Evolutionary conservation across 2,888 invertebrate species (phyloP).

Genomic region (Palloptera scutellata): DNA sequence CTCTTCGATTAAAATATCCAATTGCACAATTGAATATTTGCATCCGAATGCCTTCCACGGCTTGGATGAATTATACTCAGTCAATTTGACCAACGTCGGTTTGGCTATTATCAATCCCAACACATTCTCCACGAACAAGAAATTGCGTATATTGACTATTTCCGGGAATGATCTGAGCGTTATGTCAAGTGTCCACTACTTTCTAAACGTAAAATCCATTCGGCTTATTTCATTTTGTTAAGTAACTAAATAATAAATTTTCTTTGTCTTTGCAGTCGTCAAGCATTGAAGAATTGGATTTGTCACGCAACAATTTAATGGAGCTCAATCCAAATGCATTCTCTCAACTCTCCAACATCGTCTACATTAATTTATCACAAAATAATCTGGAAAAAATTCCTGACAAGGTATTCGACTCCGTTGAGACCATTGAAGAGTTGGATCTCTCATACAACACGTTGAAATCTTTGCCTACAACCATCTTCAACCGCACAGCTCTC

Average conservation of each 20-base stretch:
- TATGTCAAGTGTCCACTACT: conserved; percentile 58
- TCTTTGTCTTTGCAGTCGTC: conserved; percentile 59
- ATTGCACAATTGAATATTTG: conserved; percentile 73
- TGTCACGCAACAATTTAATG: conserved; percentile 75
- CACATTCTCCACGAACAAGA: conserved; percentile 74
- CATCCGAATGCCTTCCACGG: conserved; percentile 76
- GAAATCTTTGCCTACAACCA: conserved; percentile 69
- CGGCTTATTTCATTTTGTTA: neutral
- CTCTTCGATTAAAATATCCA: conserved; percentile 73
- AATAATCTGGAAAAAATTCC: conserved; percentile 70
- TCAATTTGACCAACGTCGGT: conserved; percentile 75
- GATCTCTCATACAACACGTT: conserved; percentile 77
- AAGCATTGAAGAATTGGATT: conserved; percentile 75
- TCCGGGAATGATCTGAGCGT: conserved; percentile 71
- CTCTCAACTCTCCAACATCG: conserved; percentile 71
- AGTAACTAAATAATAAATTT: neutral
- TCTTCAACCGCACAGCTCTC: conserved; percentile 75
- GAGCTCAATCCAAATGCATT: conserved; percentile 73
- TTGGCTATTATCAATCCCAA: conserved; percentile 74
- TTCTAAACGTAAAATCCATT: conserved; percentile 50
- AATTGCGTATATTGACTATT: conserved; percentile 72
- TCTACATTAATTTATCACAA: conserved; percentile 74
- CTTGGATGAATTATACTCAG: conserved; percentile 72
- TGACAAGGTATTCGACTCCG: conserved; percentile 67
- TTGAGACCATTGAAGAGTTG: conserved; percentile 74